phyloP scores from a whole-genome alignment of 2,113 vertebrate genomes.

The Neolamprologus caudopunctatus region DNA sequence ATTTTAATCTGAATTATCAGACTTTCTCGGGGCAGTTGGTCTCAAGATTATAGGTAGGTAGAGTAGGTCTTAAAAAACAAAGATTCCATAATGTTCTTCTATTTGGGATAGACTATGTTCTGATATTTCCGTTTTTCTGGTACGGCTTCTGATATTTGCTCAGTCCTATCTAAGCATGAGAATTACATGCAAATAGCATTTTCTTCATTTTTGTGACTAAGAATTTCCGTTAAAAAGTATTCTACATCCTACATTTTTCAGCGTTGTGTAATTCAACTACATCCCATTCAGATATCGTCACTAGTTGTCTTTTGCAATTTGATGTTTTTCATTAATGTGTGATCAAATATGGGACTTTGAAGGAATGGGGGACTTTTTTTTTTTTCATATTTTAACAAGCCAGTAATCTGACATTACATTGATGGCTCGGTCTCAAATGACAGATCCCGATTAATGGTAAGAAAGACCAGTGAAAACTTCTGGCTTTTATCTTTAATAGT shows the following conservation, averaged over 20 bases:
- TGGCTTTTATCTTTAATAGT: neutral
- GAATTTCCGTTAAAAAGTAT: neutral
- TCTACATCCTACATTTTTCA: neutral
- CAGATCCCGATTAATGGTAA: fast-evolving
- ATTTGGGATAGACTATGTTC: neutral
- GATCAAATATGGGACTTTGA: neutral
- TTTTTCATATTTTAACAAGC: neutral
- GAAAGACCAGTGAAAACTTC: neutral
- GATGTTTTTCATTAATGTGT: neutral
- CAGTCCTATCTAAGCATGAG: neutral
- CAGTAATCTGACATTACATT: neutral
- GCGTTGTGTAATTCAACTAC: neutral
- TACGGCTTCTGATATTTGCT: neutral
- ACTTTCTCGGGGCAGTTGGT: neutral
- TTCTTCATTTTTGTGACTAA: neutral
- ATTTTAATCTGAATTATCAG: neutral
- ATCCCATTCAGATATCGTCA: neutral
- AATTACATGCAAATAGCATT: neutral
- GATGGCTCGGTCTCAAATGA: neutral
- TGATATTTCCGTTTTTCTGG: neutral
- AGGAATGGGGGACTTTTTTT: neutral
- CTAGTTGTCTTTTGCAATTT: neutral
- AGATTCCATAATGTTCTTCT: neutral
- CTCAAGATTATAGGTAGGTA: neutral
- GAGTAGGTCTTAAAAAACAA: neutral